Evolutionary conservation across 2,113 vertebrate genomes (phyloP).

Genomic region (Empidonax alnorum): DNA sequence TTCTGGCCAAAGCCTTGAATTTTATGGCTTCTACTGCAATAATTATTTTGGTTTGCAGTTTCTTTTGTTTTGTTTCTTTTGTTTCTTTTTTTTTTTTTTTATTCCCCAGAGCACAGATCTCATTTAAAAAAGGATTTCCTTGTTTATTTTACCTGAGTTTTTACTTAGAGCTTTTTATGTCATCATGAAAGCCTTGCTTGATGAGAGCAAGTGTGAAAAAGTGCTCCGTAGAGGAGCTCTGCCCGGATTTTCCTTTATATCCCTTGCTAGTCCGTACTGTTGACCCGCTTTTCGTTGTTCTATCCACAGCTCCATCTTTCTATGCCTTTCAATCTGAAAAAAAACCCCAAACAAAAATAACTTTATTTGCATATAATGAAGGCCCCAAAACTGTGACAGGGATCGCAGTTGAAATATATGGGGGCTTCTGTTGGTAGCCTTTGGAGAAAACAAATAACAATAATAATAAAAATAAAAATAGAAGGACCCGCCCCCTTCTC

Average conservation of each 20-base stretch:
- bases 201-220: rapidly evolving
- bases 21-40: neutral
- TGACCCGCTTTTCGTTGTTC: neutral
- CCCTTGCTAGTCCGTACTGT: neutral
- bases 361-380: neutral
- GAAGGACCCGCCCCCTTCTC: neutral
- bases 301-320: neutral
- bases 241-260: neutral
- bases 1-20: neutral
- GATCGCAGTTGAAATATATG: neutral
- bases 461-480: neutral
- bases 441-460: neutral
- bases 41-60: rapidly evolving
- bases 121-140: neutral
- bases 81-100: no score
- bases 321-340: neutral
- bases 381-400: neutral
- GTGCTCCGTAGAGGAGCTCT: neutral
- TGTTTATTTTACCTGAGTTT: neutral
- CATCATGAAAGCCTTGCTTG: rapidly evolving
- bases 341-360: neutral
- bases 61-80: neutral
- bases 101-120: neutral
- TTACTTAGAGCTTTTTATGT: neutral
- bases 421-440: neutral